Percentiles rank a stretch among this genome's conserved stretches.
These are phyloP conservation scores for Shargacucullia verbasci DNA, from an alignment of 2,888 invertebrate species.

Conservation along the genomic window DNA sequence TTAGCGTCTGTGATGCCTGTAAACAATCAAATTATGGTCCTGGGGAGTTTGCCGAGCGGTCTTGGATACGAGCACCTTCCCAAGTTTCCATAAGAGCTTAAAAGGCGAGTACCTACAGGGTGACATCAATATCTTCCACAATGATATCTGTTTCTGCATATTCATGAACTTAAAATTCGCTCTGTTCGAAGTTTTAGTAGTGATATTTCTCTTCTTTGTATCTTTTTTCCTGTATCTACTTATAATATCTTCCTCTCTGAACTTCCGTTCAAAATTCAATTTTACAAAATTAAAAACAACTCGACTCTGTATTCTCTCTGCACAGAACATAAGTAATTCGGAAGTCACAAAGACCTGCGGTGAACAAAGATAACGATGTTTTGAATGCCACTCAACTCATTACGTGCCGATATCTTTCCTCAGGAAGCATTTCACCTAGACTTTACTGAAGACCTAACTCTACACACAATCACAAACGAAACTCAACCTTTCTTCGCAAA, in stretches of 20 bases:
- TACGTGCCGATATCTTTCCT: conserved; percentile 84
- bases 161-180: too few species aligned
- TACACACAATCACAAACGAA: conserved; percentile 20
- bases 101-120: too few species aligned
- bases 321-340: conserved; percentile 46
- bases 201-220: too few species aligned
- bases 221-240: too few species aligned
- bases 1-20: conserved; percentile 52
- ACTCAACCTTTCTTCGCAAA: conserved; percentile 38
- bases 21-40: conserved; percentile 52
- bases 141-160: too few species aligned
- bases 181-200: too few species aligned
- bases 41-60: conserved; percentile 26
- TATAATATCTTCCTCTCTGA: too few species aligned
- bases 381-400: conserved; percentile 86
- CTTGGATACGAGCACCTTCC: background rate
- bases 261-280: too few species aligned
- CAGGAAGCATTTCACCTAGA: conserved; percentile 74
- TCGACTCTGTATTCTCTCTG: conserved; percentile 27
- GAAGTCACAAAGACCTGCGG: conserved; percentile 65
- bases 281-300: too few species aligned
- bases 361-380: conserved; percentile 82
- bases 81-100: too few species aligned
- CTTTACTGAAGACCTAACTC: conserved; percentile 67
- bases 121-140: too few species aligned